A percentile compares a stretch with the other conserved stretches of the same genome.
Evolutionary conservation across 2,797 vertebrate species (phyloP).

Genomic region (Neosilurus hyrtlii): DNA sequence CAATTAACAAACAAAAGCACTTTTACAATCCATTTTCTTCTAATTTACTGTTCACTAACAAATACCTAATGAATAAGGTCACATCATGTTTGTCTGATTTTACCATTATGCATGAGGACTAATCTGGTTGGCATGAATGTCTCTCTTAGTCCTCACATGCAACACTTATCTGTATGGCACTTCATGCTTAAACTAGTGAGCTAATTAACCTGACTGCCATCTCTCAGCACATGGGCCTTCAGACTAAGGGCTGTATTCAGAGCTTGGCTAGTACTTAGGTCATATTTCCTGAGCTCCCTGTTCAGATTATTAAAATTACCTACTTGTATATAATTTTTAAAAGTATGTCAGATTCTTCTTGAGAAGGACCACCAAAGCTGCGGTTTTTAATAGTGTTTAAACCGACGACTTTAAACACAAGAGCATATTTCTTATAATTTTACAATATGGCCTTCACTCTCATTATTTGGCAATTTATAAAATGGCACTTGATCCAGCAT

Average conservation of each 20-base stretch:
- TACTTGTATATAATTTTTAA: neutral
- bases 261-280: neutral
- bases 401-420: neutral
- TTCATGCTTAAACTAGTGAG: conserved; percentile 44
- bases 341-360: neutral
- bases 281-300: neutral
- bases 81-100: conserved; percentile 32
- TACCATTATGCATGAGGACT: conserved; percentile 22
- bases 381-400: neutral
- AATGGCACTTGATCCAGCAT: neutral
- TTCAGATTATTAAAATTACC: neutral
- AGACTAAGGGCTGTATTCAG: conserved; percentile 17
- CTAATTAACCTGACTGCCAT: conserved; percentile 4
- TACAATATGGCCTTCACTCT: conserved; percentile 4
- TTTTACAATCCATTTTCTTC: neutral
- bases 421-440: neutral
- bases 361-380: neutral
- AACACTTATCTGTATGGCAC: conserved; percentile 53
- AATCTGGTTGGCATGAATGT: conserved; percentile 28
- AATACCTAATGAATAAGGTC: conserved; percentile 37
- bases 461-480: neutral
- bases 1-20: neutral
- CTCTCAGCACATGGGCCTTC: neutral
- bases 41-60: neutral
- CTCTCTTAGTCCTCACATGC: conserved; percentile 29